Percentiles rank a stretch among this genome's conserved stretches.
Conservation (phyloP, 2,113 vertebrate species). For the Antennarius striatus region DNA sequence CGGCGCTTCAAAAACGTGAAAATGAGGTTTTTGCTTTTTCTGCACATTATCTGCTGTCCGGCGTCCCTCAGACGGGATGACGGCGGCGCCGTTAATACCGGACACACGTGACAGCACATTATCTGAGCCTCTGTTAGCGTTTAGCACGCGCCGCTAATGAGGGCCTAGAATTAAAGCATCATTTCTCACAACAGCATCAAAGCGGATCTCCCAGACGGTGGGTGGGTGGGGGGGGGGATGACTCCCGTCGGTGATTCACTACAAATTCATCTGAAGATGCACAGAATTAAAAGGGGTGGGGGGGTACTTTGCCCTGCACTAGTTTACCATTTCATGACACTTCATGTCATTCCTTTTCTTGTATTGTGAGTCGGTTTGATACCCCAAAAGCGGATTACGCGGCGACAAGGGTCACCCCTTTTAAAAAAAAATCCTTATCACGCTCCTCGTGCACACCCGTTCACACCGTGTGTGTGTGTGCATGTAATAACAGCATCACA, state of each 20-base stretch:
- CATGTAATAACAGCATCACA: conserved; percentile 23
- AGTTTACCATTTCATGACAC: conserved; percentile 57
- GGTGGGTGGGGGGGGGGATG: conserved; percentile 44
- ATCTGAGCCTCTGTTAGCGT: conserved; percentile 51
- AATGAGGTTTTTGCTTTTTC: conserved; percentile 53
- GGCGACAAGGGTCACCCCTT: conserved; percentile 37
- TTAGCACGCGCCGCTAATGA: conserved; percentile 66
- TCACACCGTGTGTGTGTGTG: conserved; percentile 17
- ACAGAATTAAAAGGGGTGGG: conserved; percentile 45
- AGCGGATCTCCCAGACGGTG: conserved; percentile 41
- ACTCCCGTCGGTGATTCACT: conserved; percentile 67
- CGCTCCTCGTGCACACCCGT: background rate
- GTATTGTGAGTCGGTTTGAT: conserved; percentile 41
- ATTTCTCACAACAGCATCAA: conserved; percentile 70
- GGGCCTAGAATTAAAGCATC: conserved; percentile 58
- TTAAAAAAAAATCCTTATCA: conserved; percentile 55
- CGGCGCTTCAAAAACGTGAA: conserved; percentile 47
- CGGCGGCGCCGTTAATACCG: conserved; percentile 39
- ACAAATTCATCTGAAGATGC: conserved; percentile 53
- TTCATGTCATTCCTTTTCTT: conserved; percentile 55
- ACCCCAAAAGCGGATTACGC: conserved; percentile 65
- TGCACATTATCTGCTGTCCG: conserved; percentile 40
- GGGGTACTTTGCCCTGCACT: conserved; percentile 44
- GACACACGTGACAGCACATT: conserved; percentile 52
- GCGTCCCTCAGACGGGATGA: conserved; percentile 24